Conservation (phyloP, 2,797 vertebrate species). For the Trichosurus vulpecula region DNA sequence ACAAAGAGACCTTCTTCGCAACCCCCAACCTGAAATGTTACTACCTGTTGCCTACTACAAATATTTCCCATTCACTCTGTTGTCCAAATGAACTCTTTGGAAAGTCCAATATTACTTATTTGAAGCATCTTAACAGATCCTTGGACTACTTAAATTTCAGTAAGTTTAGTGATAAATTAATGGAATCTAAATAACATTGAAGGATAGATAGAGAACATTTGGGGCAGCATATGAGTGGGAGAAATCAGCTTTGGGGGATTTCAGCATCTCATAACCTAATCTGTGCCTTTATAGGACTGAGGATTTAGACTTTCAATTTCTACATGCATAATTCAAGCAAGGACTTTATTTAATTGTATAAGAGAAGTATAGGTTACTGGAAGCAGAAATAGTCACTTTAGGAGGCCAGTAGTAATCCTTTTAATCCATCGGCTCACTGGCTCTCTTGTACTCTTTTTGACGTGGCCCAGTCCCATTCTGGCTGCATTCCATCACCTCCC, state of each 20-base stretch:
- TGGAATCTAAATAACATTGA: neutral
- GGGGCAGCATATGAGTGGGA: neutral
- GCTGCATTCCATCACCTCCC: constrained; percentile 59
- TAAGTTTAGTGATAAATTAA: neutral
- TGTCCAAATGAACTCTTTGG: neutral
- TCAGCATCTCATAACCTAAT: neutral
- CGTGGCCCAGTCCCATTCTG: constrained; percentile 76
- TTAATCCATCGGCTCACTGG: constrained; percentile 71
- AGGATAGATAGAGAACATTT: neutral
- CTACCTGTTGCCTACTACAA: neutral
- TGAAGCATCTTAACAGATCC: neutral
- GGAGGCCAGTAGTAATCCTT: constrained; percentile 66
- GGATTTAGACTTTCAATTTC: constrained; percentile 20
- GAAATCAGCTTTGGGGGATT: constrained; percentile 16
- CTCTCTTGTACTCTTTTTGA: constrained; percentile 72
- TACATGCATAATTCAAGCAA: constrained; percentile 62
- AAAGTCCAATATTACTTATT: neutral
- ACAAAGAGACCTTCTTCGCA: neutral
- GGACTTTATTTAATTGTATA: constrained; percentile 54
- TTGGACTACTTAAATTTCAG: neutral
- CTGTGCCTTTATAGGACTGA: neutral
- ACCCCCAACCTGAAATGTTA: neutral
- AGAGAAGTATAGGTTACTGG: constrained; percentile 58
- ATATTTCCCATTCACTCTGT: neutral
- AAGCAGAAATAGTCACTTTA: constrained; percentile 69